These are phyloP conservation scores for Luehdorfia chinensis DNA, from an alignment of 1,140 invertebrate genomes.

Conservation along the genomic window DNA sequence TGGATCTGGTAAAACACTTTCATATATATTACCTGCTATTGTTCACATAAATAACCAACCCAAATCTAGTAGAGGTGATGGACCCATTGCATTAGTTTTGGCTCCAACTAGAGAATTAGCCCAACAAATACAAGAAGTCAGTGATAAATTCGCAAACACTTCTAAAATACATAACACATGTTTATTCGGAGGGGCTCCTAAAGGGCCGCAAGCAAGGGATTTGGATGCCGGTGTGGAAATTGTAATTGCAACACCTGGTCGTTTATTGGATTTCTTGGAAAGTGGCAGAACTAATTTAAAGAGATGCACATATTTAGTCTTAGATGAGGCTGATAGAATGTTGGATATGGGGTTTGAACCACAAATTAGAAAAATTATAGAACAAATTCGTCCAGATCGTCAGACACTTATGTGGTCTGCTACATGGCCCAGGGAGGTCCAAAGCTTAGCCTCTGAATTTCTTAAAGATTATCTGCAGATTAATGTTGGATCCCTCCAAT, in stretches of 20 bases:
- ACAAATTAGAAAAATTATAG: constrained; percentile 97
- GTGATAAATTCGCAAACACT: constrained; percentile 92
- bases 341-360: constrained; percentile 99
- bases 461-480: constrained; percentile 92
- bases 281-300: constrained; percentile 92
- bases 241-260: constrained; percentile 95
- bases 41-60: constrained; percentile 96
- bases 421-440: constrained; percentile 96
- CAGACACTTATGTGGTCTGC: constrained; percentile 94
- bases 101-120: constrained; percentile 97
- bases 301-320: constrained; percentile 95
- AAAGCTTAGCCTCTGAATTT: constrained; percentile 91
- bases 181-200: constrained; percentile 96
- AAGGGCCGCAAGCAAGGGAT: constrained; percentile 89
- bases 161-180: constrained; percentile 94
- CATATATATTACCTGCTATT: constrained; percentile 90
- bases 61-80: constrained; percentile 89
- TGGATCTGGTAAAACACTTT: constrained; percentile 95
- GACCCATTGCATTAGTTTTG: constrained; percentile 93
- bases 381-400: constrained; percentile 91
- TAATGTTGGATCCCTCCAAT: constrained; percentile 91
- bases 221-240: constrained; percentile 92
- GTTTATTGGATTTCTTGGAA: constrained; percentile 97
- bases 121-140: constrained; percentile 98
- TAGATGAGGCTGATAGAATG: constrained; percentile 98